Conservation (phyloP, 1,140 invertebrate species). For the Drosophila arawakana region DNA sequence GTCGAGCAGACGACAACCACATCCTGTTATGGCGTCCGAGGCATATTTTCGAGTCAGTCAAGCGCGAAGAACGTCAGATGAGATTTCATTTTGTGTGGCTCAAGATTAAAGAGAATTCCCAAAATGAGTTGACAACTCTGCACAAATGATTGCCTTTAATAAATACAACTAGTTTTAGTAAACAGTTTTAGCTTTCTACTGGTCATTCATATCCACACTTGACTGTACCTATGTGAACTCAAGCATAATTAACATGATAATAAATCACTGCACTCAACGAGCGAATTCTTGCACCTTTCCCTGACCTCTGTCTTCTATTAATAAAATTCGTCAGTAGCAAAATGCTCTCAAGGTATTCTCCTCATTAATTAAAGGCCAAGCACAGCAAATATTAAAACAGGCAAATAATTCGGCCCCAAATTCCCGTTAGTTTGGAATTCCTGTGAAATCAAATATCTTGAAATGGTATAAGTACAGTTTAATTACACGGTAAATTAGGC, state of each 20-base stretch:
- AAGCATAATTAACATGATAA: constrained; percentile 67
- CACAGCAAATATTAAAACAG: no score
- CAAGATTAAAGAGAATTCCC: constrained; percentile 53
- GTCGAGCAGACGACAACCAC: constrained; percentile 30
- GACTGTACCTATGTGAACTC: constrained; percentile 59
- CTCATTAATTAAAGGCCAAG: constrained; percentile 10
- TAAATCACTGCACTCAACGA: constrained; percentile 52
- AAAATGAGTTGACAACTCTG: constrained; percentile 59
- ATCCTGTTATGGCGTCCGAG: constrained; percentile 48
- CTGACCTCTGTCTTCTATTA: constrained; percentile 14
- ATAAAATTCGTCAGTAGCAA: constrained; percentile 7
- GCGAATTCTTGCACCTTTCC: background rate
- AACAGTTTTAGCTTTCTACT: no score
- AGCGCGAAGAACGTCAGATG: constrained; percentile 64
- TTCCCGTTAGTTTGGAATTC: background rate
- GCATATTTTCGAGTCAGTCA: constrained; percentile 56
- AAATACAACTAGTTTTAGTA: no score
- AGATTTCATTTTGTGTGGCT: constrained; percentile 58
- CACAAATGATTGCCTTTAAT: constrained; percentile 6
- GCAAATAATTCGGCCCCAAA: no score
- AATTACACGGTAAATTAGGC: constrained; percentile 7
- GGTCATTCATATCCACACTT: constrained; percentile 8
- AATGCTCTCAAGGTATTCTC: constrained; percentile 5
- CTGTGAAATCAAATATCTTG: background rate
- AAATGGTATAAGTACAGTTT: background rate